These are phyloP conservation scores for Rhyzopertha dominica DNA, from an alignment of 1,140 invertebrate species.

Conservation along the genomic window DNA sequence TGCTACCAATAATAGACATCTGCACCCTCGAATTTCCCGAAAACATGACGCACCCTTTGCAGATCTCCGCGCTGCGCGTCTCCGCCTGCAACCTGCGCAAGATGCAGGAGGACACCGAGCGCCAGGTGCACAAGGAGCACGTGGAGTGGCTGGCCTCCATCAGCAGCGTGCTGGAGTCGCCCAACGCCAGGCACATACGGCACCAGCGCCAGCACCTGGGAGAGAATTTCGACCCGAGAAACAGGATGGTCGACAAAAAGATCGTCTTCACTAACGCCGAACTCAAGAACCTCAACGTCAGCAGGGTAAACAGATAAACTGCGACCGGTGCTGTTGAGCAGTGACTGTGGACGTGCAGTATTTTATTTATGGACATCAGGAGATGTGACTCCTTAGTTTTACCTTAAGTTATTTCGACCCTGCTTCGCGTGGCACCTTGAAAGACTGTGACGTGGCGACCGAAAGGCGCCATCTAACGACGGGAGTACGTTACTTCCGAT, in stretches of 20 bases:
- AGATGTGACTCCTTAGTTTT: too few species aligned
- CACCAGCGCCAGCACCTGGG: constrained; percentile 32
- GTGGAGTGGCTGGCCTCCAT: constrained; percentile 29
- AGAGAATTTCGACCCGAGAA: constrained; percentile 11
- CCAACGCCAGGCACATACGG: constrained; percentile 25
- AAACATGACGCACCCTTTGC: constrained; percentile 13
- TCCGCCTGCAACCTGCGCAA: constrained; percentile 33
- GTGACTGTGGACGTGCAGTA: too few species aligned
- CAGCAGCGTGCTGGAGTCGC: constrained; percentile 10
- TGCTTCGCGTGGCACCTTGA: too few species aligned
- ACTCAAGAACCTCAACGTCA: constrained; percentile 12
- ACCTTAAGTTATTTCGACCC: too few species aligned
- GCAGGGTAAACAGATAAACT: constrained; percentile 14
- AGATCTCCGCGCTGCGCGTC: constrained; percentile 15
- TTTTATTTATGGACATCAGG: too few species aligned
- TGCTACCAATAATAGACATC: constrained; percentile 40
- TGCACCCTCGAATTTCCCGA: constrained; percentile 36
- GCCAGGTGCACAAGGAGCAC: constrained; percentile 21
- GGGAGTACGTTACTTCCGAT: too few species aligned
- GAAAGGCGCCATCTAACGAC: too few species aligned
- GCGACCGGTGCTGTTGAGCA: too few species aligned
- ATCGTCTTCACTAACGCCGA: constrained; percentile 18
- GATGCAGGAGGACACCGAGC: constrained; percentile 28
- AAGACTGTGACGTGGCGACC: too few species aligned
- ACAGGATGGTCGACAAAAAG: constrained; percentile 13